These are phyloP conservation scores for Caenorhabditis brenneri DNA, from an alignment of 1,140 invertebrate species.

Conservation along the genomic window DNA sequence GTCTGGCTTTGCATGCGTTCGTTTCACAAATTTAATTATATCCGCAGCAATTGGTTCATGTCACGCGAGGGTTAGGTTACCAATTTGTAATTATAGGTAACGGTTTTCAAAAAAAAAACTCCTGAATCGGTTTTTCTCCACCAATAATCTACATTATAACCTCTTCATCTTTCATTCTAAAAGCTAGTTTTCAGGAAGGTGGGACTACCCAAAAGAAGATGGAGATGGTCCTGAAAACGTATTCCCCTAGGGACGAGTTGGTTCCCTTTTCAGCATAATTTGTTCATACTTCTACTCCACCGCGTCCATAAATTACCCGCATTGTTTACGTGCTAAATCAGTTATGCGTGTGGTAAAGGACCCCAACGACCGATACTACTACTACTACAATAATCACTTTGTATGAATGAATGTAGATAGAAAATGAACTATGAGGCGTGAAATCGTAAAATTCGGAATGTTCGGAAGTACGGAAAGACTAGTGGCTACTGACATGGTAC, in stretches of 20 bases:
- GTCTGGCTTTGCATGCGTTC: background rate
- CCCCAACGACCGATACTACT: background rate
- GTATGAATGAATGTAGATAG: background rate
- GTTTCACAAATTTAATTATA: background rate
- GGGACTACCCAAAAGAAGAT: background rate
- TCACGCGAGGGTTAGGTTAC: background rate
- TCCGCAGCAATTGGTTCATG: background rate
- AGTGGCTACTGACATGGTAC: no score
- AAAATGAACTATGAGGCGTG: conserved; percentile 26
- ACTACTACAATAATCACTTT: background rate
- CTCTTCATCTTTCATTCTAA: background rate
- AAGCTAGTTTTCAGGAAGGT: background rate
- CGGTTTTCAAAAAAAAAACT: background rate
- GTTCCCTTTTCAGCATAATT: background rate
- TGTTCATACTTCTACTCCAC: conserved; percentile 8
- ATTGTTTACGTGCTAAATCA: conserved; percentile 35
- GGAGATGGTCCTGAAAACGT: background rate
- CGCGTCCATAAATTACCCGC: conserved; percentile 4
- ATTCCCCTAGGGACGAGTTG: background rate
- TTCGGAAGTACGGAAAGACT: background rate
- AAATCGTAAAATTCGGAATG: conserved; percentile 12
- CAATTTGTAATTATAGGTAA: background rate
- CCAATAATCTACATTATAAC: background rate
- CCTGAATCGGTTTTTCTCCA: no score
- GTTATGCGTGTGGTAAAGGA: conserved; percentile 6